Conservation (phyloP, 2,113 vertebrate species). For the Noctilio leporinus region DNA sequence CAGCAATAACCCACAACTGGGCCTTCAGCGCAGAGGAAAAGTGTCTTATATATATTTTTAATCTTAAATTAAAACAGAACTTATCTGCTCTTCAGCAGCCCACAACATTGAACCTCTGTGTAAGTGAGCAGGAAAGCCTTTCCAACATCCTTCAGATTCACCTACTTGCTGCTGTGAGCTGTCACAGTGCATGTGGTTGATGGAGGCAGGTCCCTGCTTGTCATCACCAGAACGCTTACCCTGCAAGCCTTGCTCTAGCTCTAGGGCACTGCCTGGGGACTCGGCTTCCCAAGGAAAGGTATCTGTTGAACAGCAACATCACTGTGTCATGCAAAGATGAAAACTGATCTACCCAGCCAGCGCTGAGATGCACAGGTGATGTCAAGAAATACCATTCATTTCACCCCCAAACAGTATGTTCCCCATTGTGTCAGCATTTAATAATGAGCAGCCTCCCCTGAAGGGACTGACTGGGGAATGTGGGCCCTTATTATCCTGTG, state of each 20-base stretch:
- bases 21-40: background rate
- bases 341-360: background rate
- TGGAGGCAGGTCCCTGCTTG: background rate
- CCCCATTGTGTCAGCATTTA: background rate
- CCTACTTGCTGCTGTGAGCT: background rate
- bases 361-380: background rate
- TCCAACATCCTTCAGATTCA: background rate
- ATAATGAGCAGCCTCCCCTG: background rate
- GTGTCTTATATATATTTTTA: background rate
- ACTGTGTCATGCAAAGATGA: background rate
- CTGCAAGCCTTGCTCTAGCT: background rate
- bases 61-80: background rate
- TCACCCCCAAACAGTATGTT: background rate
- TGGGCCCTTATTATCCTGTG: background rate
- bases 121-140: background rate
- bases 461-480: background rate
- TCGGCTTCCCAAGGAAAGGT: background rate
- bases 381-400: background rate
- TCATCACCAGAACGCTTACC: background rate
- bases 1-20: background rate
- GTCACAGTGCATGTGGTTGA: rapidly evolving
- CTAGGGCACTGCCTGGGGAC: background rate
- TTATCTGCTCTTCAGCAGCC: background rate
- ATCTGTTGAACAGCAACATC: background rate
- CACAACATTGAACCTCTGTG: background rate